Conservation (phyloP, 2,113 vertebrate genomes). For the Abramis brama region DNA sequence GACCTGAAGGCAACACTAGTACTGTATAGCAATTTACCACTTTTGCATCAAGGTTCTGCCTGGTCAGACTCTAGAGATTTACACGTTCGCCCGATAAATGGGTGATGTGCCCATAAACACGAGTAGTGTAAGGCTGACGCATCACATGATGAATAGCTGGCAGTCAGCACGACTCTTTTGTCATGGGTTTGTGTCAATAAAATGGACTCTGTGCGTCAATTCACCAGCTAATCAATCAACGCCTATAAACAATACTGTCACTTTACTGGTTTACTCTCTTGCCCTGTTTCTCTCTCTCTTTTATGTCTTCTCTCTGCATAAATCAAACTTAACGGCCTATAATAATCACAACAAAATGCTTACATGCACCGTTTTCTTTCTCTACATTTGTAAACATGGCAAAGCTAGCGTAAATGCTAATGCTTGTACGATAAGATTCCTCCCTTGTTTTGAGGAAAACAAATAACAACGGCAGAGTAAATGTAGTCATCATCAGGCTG, state of each 20-base stretch:
- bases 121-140: conserved; percentile 8
- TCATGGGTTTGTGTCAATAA: conserved; percentile 72
- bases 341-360: conserved; percentile 50
- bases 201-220: conserved; percentile 41
- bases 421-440: background rate
- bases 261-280: conserved; percentile 27
- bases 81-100: conserved; percentile 1
- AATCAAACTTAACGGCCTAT: conserved; percentile 55
- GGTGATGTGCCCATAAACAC: conserved; percentile 17
- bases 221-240: conserved; percentile 54
- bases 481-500: background rate
- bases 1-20: background rate
- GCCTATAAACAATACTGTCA: conserved; percentile 43
- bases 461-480: background rate
- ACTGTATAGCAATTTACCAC: background rate
- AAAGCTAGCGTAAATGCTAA: conserved; percentile 11
- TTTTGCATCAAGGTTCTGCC: background rate
- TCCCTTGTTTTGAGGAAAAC: background rate
- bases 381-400: background rate
- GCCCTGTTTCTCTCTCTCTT: conserved; percentile 21
- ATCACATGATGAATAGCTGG: conserved; percentile 55
- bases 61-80: background rate
- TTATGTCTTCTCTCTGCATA: conserved; percentile 35
- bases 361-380: conserved; percentile 8
- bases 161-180: conserved; percentile 66